Base-by-base conservation (phyloP, 2,797 vertebrate species). In the Acropternis orthonyx region DNA sequence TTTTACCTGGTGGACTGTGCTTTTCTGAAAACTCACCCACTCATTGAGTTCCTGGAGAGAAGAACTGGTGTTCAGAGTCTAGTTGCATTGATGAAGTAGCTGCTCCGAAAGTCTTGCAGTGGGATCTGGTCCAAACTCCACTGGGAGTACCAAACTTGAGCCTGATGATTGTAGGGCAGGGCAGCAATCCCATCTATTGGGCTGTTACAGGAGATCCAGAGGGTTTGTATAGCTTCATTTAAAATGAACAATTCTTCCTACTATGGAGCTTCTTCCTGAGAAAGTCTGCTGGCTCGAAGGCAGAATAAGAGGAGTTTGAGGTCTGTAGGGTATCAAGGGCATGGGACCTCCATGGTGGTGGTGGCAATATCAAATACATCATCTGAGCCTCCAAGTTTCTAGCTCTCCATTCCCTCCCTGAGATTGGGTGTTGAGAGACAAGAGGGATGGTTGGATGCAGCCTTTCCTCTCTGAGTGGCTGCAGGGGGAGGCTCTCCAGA, bases 361-460 rank as follows among this genome's bases (percentile, higher is more conserved):
- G 41, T 61, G 37, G 49, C 56, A 56, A 44, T 28, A 67, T 49
- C 49, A 55, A 71, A 52, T 44, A 23, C 4, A 30, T 84, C 20
- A 52, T 56, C 34, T 11, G 21, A 65, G 37, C 37, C 41, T 91
- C 32, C 32, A 49, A 10, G 16, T 65, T 86, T 34, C 58, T 67
- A 44, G 20, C 20, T 77, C 12, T 80, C 11, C 8, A 1, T 62
- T 74, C 39, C 18, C 2, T 77, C 18, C 10, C 28, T 11, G 52
- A 63, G n/a, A 17, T 22, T 67, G 48, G n/a, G 7, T 80, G 61
- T 39, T 73, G 43, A 55, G 58, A 62, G n/a, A 11, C 17, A 43
- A 68, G 48, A 69, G 26, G 26, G 23, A 23, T 0, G 1, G 24
- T 56, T 2, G 16, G 32, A 15, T 2, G 2, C 34, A 59, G 4